Conservation (phyloP, 1,140 invertebrate species). For the Papilio glaucus region DNA sequence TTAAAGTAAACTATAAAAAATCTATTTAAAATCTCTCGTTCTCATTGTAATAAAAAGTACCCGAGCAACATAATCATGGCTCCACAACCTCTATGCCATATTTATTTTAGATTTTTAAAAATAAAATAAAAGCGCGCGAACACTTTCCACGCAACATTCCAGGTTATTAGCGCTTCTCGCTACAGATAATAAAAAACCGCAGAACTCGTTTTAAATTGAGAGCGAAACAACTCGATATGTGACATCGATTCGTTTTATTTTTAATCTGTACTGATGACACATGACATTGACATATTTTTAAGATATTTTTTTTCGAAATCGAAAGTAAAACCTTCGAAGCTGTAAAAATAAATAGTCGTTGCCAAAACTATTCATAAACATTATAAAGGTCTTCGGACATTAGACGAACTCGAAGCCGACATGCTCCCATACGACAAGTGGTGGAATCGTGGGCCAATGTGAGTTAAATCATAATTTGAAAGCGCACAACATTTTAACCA, state of each 20-base stretch:
- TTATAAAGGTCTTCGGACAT: too few species aligned
- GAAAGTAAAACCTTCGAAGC: not conserved
- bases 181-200: slow-evolving; percentile 7
- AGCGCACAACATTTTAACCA: too few species aligned
- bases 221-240: slow-evolving; percentile 6
- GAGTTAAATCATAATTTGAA: too few species aligned
- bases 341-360: not conserved
- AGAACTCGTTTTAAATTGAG: slow-evolving; percentile 1
- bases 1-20: too few species aligned
- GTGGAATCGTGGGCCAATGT: too few species aligned
- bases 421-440: too few species aligned
- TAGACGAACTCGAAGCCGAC: too few species aligned
- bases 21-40: too few species aligned
- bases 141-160: not conserved
- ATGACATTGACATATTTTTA: not conserved
- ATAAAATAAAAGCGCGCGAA: slow-evolving; percentile 10
- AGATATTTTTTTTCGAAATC: not conserved
- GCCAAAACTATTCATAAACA: not conserved
- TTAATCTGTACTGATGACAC: not conserved
- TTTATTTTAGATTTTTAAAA: slow-evolving; percentile 20
- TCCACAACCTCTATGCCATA: slow-evolving; percentile 8
- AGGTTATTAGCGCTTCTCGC: not conserved
- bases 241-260: slow-evolving; percentile 5
- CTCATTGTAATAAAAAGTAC: too few species aligned
- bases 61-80: not conserved